Evolutionary conservation across 2,888 invertebrate species (phyloP), one percentile per base, ranked within the genome.

Genomic region (Horisme vitalbata): DNA sequence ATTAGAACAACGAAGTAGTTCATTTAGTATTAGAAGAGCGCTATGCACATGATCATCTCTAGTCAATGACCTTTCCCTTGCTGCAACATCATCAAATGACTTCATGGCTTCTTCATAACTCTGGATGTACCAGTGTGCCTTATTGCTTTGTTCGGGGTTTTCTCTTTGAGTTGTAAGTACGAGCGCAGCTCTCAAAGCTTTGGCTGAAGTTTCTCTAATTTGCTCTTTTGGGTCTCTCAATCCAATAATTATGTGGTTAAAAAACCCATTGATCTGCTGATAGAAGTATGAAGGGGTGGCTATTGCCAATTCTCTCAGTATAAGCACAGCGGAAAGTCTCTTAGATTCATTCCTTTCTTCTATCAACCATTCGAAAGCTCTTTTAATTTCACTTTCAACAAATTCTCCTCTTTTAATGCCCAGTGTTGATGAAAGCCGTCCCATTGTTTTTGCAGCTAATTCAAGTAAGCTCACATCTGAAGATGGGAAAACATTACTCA

Each of bases 231-330:
- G 94, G 83, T 99, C 98, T 61, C 96, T 92, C 14, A 98, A 93
- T 0, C 97, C 97, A 75, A 94, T 94, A 75, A 98, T 96, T 39
- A 99, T 97, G 36, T 96, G 93, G 57, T 97, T 97, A 68, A 98
- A 98, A 78, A 97, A 97, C 13, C 94, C 94, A 36, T 95, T 94
- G 1, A 97, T 95, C 82, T 97, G 96, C 78, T 97, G 97, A 73
- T 95, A 99, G 80, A 99, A 99, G 78, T 97, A 97, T 13, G 99
- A 98, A 0, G 99, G 99, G 90, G 98, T 96, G n/a, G 96, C 95
- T 18, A 97, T 93, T 0, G 99, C 99, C 30, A 99, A 84, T 84
- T 99, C 99, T 61, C 96, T 93, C 12, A 99, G 83, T 36, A 99
- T 95, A 28, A 99, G 90, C 4, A 97, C 97, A 4, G 98, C 97